Base-by-base conservation (phyloP, 2,888 invertebrate genomes). In the Iselma pallidipennis region DNA sequence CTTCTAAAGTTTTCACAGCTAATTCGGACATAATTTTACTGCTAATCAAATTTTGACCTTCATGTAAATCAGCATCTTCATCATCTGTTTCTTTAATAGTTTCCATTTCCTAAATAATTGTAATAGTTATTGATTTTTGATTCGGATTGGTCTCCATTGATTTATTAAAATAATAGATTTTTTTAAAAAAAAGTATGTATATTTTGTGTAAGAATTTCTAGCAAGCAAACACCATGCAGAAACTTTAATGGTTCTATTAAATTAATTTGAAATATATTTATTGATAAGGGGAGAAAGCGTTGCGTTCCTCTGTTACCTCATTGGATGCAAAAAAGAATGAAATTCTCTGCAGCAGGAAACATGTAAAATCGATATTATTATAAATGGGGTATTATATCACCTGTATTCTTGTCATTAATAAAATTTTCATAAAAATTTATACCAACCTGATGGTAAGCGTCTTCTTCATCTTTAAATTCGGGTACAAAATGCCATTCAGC, bases 401-500 rank as follows among this genome's bases (percentile, higher is more conserved):
- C 10, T 14, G 48, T 4, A 55, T 53, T 37, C 49, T 14, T 42
- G 16, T 10, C 50, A 10, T 54, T 21, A 37, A 59, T 26, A 50
- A 7, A 49, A 29, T 25, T 33, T 57, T 50, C 21, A 52, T 7
- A 14, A 6, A 29, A 12, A 19, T 16, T 49, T 14, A 57, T 7
- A 66, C 65, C 68, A 63, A 80, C 80, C 76, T 80, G 78, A 70
- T 78, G 78, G 57, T 77, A 65, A 75, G 76, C 75, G 81, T 85
- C 84, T 82, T 82, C 81, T 81, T 76, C 85, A 66, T 85, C 83
- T n/a, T 84, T 80, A 0, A 83, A 83, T 63, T 83, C 87, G 31
- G 86, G 87, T 52, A 86, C 86, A 69, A 87, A 85, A 83, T 91
- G 90, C 84, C 90, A 85, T 76, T 90, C 87, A 26, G 90, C 86